phyloP scores from a whole-genome alignment of 2,797 vertebrate genomes.

The Cossypha dichroa region DNA sequence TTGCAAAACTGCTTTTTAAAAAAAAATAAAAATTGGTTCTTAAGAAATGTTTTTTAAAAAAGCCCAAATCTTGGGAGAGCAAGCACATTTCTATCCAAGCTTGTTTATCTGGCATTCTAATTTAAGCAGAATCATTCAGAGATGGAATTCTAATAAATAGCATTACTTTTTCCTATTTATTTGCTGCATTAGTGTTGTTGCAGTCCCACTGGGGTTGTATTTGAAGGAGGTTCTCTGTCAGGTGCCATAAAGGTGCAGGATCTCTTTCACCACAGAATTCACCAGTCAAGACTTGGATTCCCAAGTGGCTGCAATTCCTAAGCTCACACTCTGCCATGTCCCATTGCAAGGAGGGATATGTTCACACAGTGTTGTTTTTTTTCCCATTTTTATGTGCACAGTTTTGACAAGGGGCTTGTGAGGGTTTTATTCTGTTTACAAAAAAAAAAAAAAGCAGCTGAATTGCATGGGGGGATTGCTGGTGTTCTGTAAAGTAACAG shows the following conservation, averaged over 20 bases:
- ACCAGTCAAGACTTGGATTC: neutral
- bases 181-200: neutral
- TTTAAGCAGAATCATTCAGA: slow-evolving; percentile 10
- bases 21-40: neutral
- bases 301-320: neutral
- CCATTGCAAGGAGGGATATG: neutral
- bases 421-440: neutral
- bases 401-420: neutral
- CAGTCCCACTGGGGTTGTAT: neutral
- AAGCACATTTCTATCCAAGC: slow-evolving; percentile 14
- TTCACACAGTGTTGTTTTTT: neutral
- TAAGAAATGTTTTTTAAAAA: neutral
- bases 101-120: neutral
- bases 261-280: neutral
- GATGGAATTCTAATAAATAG: slow-evolving; percentile 56
- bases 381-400: neutral
- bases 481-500: neutral
- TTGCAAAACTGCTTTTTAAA: neutral
- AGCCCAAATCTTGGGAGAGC: neutral
- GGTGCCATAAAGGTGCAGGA: neutral
- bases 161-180: slow-evolving; percentile 67
- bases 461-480: neutral
- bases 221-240: neutral
- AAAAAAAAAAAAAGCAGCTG: neutral
- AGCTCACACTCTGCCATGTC: neutral